Base-by-base conservation (phyloP, 2,888 invertebrate genomes). In the Pantelozetes paolii region DNA sequence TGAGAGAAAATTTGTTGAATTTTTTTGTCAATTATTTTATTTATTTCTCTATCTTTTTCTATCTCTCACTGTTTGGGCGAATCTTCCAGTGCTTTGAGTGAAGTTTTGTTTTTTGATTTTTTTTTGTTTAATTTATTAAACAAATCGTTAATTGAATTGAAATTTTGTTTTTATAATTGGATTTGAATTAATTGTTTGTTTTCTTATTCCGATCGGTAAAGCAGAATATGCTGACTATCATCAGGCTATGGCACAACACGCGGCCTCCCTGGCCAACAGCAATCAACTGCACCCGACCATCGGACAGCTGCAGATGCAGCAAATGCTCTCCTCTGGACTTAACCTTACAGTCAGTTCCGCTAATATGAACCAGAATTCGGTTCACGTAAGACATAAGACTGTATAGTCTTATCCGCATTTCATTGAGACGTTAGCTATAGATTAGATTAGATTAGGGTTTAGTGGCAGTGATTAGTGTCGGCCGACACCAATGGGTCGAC, bases 171-270 rank as follows among this genome's bases (percentile, higher is more conserved):
- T 36, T 5, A 36, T 36, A 8, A 36, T 45, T 9, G 2, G 15
- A 45, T 15, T 45, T 45, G 45, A 45, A 45, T 45, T 45, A 36
- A 36, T 45, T 45, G 15, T 13, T 45, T 45, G 15, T 13, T 15
- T 2, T 45, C 15, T 45, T 6, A 15, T 15, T 45, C 11, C 36
- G 11, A 36, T 5, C 23, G 5, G 0, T 40, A 2, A 18, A 64
- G 42, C 77, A 42, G 78, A 78, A 75, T 78, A 77, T 75, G 73
- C 75, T 23, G 77, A 78, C 75, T 78, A 77, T 71, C 77, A 78
- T 69, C 78, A 78, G 69, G 78, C 77, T 42, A 77, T 78, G 78
- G 77, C 77, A 32, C 78, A 78, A 59, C 78, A 78, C 75, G 77
- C 77, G 45, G 77, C 77, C 28, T 72, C 74, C 28, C 73, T 76